Evolutionary conservation across 1,140 invertebrate genomes (phyloP).

Genomic region (Orius insidiosus): DNA sequence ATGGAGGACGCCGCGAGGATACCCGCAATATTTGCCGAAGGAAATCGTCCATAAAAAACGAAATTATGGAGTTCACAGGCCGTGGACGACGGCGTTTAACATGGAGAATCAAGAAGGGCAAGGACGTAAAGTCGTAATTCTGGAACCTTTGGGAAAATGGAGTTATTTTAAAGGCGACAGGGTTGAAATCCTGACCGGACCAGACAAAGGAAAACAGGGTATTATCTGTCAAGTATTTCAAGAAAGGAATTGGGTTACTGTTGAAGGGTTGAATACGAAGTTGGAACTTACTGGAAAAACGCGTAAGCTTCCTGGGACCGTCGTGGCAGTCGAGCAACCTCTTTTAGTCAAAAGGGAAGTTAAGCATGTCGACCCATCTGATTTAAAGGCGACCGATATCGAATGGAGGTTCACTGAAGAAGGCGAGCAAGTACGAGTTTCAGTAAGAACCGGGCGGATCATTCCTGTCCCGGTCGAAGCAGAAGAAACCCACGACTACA

Average conservation of each 20-base stretch:
- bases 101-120: constrained; percentile 41
- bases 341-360: constrained; percentile 63
- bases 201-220: constrained; percentile 89
- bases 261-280: constrained; percentile 77
- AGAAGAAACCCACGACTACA: constrained; percentile 73
- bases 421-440: constrained; percentile 81
- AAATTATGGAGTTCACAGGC: constrained; percentile 51
- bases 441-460: constrained; percentile 64
- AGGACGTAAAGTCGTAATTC: constrained; percentile 34
- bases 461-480: constrained; percentile 68
- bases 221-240: constrained; percentile 59
- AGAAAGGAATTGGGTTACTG: constrained; percentile 92
- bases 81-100: constrained; percentile 62
- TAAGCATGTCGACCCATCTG: constrained; percentile 77
- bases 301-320: constrained; percentile 28
- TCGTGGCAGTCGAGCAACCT: constrained; percentile 32
- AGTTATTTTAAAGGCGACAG: constrained; percentile 69
- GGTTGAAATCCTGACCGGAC: constrained; percentile 78
- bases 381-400: constrained; percentile 31
- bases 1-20: constrained; percentile 54
- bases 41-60: constrained; percentile 47
- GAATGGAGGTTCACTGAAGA: constrained; percentile 51
- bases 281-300: constrained; percentile 14
- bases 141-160: constrained; percentile 72
- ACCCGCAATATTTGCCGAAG: constrained; percentile 47